phyloP scores from a whole-genome alignment of 1,140 invertebrate species.

The Macrobrachium nipponense region DNA sequence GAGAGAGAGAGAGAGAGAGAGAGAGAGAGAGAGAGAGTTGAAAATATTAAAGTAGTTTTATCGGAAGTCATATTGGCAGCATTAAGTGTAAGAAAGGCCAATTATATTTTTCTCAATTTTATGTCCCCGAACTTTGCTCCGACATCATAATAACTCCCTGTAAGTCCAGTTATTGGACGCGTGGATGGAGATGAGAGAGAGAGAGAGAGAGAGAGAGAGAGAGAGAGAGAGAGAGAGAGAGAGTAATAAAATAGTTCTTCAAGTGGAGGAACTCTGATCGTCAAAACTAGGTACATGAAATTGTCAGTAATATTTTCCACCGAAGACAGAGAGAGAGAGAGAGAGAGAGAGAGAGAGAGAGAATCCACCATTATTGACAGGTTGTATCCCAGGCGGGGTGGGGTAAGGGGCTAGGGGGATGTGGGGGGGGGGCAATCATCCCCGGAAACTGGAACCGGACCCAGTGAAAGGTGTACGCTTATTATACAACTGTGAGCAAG shows the following conservation, averaged over 20 bases:
- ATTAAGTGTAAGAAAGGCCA: not conserved
- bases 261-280: not conserved
- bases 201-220: not conserved
- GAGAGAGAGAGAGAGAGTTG: not conserved
- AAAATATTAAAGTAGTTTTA: not conserved
- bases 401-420: too few relatives aligned
- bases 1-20: not conserved
- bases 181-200: not conserved
- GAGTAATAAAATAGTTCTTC: not conserved
- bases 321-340: not conserved
- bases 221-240: constrained; percentile 1
- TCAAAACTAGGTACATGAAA: not conserved
- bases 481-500: too few relatives aligned
- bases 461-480: too few relatives aligned
- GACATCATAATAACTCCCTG: not conserved
- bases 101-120: not conserved
- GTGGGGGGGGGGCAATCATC: too few relatives aligned
- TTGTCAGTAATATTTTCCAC: not conserved
- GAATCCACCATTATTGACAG: too few relatives aligned
- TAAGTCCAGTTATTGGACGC: not conserved
- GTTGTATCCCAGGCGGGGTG: too few relatives aligned
- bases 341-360: not conserved
- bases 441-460: too few relatives aligned
- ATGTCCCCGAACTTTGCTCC: not conserved
- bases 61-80: not conserved